Conservation (phyloP, 2,888 invertebrate genomes). For the Cosmia trapezina region DNA sequence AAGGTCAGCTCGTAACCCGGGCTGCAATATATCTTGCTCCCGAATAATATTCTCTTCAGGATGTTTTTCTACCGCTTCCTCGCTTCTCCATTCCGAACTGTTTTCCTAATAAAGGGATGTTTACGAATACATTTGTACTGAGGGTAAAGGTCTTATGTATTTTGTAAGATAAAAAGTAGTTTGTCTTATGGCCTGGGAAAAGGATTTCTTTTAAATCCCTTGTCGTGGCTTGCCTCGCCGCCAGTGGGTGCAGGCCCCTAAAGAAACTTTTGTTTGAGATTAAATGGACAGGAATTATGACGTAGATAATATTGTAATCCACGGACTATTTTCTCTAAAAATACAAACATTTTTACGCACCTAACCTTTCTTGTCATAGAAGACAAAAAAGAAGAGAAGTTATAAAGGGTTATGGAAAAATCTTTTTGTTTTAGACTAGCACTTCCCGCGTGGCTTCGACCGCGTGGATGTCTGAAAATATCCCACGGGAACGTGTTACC, state of each 20-base stretch:
- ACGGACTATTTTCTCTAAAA: not conserved
- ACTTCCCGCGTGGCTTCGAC: no score
- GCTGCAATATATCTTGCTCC: conserved; percentile 32
- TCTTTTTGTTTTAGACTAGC: no score
- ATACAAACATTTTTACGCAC: not conserved
- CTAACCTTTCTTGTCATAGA: no score
- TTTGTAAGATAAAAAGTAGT: conserved; percentile 10
- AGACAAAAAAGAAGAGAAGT: no score
- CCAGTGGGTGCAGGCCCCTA: not conserved
- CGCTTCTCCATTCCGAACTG: conserved; percentile 40
- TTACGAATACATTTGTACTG: conserved; percentile 49
- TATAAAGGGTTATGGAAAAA: no score
- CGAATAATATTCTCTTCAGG: conserved; percentile 49
- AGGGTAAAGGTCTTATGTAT: conserved; percentile 21
- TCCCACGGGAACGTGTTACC: no score
- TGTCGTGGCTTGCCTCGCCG: not conserved
- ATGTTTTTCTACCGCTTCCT: conserved; percentile 62
- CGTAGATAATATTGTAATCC: not conserved
- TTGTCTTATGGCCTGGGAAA: no score
- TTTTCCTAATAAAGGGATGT: conserved; percentile 57
- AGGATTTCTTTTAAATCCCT: not conserved
- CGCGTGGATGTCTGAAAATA: no score
- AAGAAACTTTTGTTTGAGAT: conserved; percentile 1
- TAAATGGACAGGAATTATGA: not conserved
- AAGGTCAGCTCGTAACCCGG: conserved; percentile 30